Percentiles rank a stretch among this genome's conserved stretches.
Evolutionary conservation across 2,113 vertebrate species (phyloP).

Genomic region (Prinia subflava): DNA sequence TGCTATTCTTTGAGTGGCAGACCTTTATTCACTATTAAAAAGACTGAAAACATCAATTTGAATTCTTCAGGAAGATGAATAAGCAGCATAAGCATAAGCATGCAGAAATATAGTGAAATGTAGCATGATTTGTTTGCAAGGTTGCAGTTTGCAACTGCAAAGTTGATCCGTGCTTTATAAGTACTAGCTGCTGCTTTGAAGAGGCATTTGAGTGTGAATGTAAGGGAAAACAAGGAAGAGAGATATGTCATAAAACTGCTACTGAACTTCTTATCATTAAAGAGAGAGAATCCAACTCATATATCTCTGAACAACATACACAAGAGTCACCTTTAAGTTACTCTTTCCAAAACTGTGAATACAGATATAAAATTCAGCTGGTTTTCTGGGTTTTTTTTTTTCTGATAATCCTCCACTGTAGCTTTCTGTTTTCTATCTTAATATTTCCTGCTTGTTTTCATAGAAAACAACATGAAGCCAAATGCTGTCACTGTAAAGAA

Average conservation of each 20-base stretch:
- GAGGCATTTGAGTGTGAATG: not conserved
- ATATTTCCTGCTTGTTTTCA: not conserved
- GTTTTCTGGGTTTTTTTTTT: not conserved
- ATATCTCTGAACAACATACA: not conserved
- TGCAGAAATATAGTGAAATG: not conserved
- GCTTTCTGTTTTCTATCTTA: not conserved
- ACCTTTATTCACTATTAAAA: not conserved
- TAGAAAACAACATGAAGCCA: not conserved
- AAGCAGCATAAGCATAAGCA: not conserved
- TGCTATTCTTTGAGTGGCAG: not conserved
- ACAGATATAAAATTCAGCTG: not conserved
- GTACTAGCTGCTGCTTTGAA: not conserved
- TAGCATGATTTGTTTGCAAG: not conserved
- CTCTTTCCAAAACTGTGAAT: not conserved
- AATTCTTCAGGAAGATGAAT: not conserved
- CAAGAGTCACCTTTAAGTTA: not conserved
- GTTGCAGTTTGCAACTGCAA: not conserved
- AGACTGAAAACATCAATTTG: not conserved
- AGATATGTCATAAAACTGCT: not conserved
- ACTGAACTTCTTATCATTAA: not conserved
- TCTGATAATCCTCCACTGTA: not conserved
- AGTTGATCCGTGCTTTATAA: rapidly evolving
- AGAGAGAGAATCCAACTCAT: not conserved
- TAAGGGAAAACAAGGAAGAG: not conserved
- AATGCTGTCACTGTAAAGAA: not conserved